Evolutionary conservation across 2,797 vertebrate species (phyloP), one percentile per base, ranked within the genome.

Genomic region (Holocentrus rufus): DNA sequence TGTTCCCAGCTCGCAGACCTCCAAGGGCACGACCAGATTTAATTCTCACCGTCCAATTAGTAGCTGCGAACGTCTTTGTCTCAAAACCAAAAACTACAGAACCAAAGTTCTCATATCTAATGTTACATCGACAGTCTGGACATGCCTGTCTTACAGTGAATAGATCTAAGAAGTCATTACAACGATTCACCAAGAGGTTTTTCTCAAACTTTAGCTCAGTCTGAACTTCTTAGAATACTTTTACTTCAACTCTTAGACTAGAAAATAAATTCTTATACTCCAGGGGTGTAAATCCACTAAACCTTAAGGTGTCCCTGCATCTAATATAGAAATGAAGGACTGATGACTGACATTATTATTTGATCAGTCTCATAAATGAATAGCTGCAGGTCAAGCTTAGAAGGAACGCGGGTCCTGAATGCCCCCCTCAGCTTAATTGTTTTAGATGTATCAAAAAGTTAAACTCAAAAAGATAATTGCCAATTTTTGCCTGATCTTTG

Each of bases 271-370:
- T 44, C 65, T 22, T 36, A 57, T 60, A 65, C 46, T 60, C 59
- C 13, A 55, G 30, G 39, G 58, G 61, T 25, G 9, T 10, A 9
- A 11, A 11, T 57, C 70, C 36, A 49, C 56, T 76, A 49, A 74
- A 72, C 55, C 27, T 66, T 73, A 36, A 60, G 66, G 58, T 72
- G 22, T 86, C 73, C 6, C 77, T 82, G 52, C 10, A 31, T 34
- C 23, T 13, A 20, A 61, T 74, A 74, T 69, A 7, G 46, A 67
- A 30, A 31, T 20, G 14, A 3, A 13, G 62, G 76, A 85, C 65
- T 50, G 61, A 80, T 72, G 58, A 53, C n/a, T 63, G 25, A 27
- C 6, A 36, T 36, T 36, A 36, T 7, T 36, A 7, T 36, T 36
- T 36, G 5, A 36, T 36, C 34, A 36, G 20, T 34, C 42, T 42